Percentiles rank a stretch among this genome's conserved stretches.
Conservation (phyloP, 2,113 vertebrate genomes). For the Sinocyclocheilus maitianheensis region DNA sequence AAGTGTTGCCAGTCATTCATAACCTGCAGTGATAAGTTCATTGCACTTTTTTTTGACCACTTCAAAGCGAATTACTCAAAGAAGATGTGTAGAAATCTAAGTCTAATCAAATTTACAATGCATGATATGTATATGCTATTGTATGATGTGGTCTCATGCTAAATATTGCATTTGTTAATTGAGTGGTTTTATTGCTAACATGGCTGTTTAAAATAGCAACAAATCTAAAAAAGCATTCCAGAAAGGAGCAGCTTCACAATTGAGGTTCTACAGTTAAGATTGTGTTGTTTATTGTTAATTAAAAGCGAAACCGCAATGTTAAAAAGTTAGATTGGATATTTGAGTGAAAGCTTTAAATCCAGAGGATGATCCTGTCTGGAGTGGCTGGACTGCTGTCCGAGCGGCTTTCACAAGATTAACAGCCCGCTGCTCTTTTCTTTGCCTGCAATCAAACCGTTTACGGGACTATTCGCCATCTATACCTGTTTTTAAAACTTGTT, state of each 20-base stretch:
- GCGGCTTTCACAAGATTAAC: slow-evolving; percentile 77
- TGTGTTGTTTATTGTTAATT: not conserved
- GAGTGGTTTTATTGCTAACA: not conserved
- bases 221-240: not conserved
- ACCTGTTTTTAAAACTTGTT: not conserved
- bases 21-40: not conserved
- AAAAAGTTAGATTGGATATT: slow-evolving; percentile 28
- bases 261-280: not conserved
- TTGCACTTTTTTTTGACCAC: not conserved
- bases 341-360: slow-evolving; percentile 27
- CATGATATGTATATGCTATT: not conserved
- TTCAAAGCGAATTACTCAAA: not conserved
- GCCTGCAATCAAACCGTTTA: slow-evolving; percentile 25
- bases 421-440: slow-evolving; percentile 71
- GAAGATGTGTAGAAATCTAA: not conserved
- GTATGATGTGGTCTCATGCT: not conserved
- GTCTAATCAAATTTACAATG: not conserved
- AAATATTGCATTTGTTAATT: not conserved
- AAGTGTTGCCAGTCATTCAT: not conserved
- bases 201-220: not conserved
- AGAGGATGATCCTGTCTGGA: slow-evolving; percentile 66
- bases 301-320: not conserved
- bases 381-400: slow-evolving; percentile 63
- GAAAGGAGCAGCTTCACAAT: not conserved
- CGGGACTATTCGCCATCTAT: not conserved